Base-by-base conservation (phyloP, 1,140 invertebrate genomes). In the Leucophenga varia region DNA sequence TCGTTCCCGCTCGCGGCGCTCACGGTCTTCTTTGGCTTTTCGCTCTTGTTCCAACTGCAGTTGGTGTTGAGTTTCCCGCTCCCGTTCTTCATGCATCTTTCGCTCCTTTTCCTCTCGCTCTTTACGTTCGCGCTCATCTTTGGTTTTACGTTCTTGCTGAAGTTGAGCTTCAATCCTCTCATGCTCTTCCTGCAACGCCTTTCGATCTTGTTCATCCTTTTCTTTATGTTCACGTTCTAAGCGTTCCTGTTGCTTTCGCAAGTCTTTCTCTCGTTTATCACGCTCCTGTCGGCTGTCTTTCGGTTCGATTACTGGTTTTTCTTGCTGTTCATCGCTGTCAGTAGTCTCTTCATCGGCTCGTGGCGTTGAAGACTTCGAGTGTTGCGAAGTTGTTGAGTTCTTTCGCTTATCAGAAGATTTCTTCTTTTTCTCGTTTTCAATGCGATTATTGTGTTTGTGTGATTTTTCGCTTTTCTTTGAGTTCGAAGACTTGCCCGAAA, bases 1-100 rank as follows among this genome's bases (percentile, higher is more conserved):
- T 1, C 43, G 40, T 2, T 47, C 55, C 49, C 44, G 42, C 55
- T 65, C 74, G 65, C 44, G 38, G 44, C 39, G 69, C 70, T 47
- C 76, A 57, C 46, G 35, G 17, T 84, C 81, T 69, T 72, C 52
- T 64, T 80, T 34, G 31, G 31, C 67, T 76, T 77, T 13, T 67
- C 72, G 76, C 61, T 82, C 81, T 55, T 71, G 77, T 45, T 76
- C 76, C 22, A 44, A 22, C 2, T 76, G 73, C 32, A 81, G 78
- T 59, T 68, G 76, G 9, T 74, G 73, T 30, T 57, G 58, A 28
- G 57, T 69, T 47, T 75, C 77, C 30, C 70, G 31, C 28, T 55
- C 47, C 1, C 42, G 20, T n/a, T 35, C 37, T 32, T 59, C 56
- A 6, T 25, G 28, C 45, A 72, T 61, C 42, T 78, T 56, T 44